Conservation (phyloP, 2,797 vertebrate genomes). For the Peromyscus melanophrys region DNA sequence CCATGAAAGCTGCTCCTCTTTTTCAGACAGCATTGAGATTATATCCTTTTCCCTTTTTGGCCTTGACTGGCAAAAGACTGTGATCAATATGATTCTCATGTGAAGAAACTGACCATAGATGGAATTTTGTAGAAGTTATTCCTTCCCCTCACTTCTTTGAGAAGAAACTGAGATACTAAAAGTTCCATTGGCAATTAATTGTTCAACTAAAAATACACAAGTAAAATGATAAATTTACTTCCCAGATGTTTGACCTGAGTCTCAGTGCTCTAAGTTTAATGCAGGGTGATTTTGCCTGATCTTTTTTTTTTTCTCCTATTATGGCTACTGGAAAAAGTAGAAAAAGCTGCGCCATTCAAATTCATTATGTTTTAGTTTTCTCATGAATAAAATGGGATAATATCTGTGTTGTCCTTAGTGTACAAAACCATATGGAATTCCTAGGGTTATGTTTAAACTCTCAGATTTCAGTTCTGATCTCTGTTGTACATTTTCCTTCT, state of each 20-base stretch:
- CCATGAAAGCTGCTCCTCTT: conserved; percentile 11
- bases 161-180: conserved; percentile 13
- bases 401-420: not conserved
- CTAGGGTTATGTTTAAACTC: not conserved
- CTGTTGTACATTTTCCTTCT: conserved; percentile 51
- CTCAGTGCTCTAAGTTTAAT: not conserved
- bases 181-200: not conserved
- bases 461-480: not conserved
- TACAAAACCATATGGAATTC: conserved; percentile 26
- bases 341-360: conserved; percentile 26
- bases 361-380: not conserved
- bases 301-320: not conserved
- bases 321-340: not conserved
- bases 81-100: not conserved
- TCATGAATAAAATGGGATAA: not conserved
- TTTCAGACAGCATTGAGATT: conserved; percentile 35
- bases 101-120: conserved; percentile 9
- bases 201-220: conserved; percentile 13
- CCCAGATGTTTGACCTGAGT: conserved; percentile 10
- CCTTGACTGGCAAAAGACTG: conserved; percentile 2
- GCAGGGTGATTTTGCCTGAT: not conserved
- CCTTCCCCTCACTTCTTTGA: not conserved
- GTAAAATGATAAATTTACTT: not conserved
- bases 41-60: not conserved
- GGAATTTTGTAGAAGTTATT: conserved; percentile 20